A percentile compares a stretch with the other conserved stretches of the same genome.
These are phyloP conservation scores for Microcebus ravelobensis DNA, from an alignment of 2,113 vertebrate genomes.

Conservation along the genomic window DNA sequence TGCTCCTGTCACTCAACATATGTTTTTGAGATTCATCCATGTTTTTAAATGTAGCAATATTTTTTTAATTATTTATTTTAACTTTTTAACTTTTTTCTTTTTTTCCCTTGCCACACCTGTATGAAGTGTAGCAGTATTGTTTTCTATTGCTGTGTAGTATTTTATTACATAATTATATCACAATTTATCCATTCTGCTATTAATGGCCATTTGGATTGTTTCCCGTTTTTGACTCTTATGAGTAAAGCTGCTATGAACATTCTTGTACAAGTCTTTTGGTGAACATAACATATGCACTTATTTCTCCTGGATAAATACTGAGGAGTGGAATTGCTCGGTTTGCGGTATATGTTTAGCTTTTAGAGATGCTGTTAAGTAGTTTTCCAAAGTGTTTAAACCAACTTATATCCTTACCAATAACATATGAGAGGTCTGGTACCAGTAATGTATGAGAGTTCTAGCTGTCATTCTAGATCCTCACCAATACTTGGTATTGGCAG, in stretches of 20 bases:
- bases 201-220: background rate
- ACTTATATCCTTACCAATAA: conserved; percentile 5
- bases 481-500: background rate
- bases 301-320: background rate
- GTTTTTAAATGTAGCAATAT: background rate
- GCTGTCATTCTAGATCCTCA: background rate
- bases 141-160: background rate
- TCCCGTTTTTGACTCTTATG: background rate
- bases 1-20: background rate
- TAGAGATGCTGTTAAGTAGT: conserved; percentile 19
- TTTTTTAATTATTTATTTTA: background rate
- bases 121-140: background rate
- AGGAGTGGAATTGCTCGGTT: background rate
- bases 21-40: conserved; percentile 8
- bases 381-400: background rate
- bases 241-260: conserved; percentile 3
- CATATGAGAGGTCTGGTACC: background rate
- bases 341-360: background rate
- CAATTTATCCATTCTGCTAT: background rate
- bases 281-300: background rate
- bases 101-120: no score
- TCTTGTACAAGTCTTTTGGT: background rate
- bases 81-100: no score
- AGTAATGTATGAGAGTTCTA: background rate
- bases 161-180: background rate